phyloP scores from a whole-genome alignment of 2,888 invertebrate species.

The Ferrisia virgata region DNA sequence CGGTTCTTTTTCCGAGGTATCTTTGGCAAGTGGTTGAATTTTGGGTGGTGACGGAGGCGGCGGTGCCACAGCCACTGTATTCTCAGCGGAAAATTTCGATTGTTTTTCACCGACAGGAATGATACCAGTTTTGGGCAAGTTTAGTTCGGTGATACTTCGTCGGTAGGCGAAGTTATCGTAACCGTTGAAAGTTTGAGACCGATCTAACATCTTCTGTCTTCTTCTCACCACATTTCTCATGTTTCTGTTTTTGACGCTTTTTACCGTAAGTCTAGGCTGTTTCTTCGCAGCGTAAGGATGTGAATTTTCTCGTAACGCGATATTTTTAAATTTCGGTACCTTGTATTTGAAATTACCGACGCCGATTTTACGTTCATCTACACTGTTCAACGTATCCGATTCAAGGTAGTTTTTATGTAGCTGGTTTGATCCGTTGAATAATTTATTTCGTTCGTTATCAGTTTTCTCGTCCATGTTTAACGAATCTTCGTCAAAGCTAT shows the following conservation, averaged over 20 bases:
- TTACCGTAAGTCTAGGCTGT: constrained; percentile 20
- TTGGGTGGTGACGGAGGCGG: background rate
- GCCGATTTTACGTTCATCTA: background rate
- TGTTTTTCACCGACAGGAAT: background rate
- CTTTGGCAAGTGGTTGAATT: background rate
- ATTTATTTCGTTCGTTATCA: background rate
- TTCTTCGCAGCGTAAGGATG: constrained; percentile 19
- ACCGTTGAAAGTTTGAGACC: constrained; percentile 36
- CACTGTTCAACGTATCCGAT: background rate
- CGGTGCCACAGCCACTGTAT: background rate
- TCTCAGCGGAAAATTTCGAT: background rate
- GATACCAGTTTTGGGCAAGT: background rate
- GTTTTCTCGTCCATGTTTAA: background rate
- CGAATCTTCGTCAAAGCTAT: background rate
- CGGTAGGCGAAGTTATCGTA: constrained; percentile 45
- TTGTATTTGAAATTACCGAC: constrained; percentile 24
- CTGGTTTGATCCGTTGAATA: background rate
- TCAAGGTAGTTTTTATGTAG: background rate
- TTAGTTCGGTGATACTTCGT: constrained; percentile 19
- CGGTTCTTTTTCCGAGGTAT: constrained; percentile 5
- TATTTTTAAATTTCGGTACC: constrained; percentile 29
- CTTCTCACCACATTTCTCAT: constrained; percentile 32
- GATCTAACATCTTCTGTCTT: background rate
- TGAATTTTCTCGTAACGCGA: constrained; percentile 23
- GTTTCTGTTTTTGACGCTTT: constrained; percentile 38